phyloP scores from a whole-genome alignment of 1,140 invertebrate genomes.

The Brachionus rotundiformis region DNA sequence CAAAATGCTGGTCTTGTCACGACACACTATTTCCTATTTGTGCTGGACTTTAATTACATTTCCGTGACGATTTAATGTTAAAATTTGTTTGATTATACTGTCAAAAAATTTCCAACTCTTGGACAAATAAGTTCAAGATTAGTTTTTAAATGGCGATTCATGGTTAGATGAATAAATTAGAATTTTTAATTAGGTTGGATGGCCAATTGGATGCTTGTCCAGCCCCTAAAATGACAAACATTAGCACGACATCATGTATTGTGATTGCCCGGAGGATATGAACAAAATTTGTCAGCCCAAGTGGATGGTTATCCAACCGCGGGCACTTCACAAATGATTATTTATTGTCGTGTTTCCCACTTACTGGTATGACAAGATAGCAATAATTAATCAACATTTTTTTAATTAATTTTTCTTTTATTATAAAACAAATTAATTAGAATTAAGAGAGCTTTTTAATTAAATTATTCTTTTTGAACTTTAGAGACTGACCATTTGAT shows the following conservation, averaged over 20 bases:
- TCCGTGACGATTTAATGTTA: background rate
- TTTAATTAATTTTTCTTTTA: too few relatives aligned
- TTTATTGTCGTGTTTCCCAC: background rate
- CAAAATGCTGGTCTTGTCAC: background rate
- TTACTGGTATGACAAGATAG: too few relatives aligned
- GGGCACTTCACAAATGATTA: background rate
- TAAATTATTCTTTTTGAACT: too few relatives aligned
- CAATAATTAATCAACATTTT: too few relatives aligned
- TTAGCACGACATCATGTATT: background rate
- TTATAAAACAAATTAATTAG: too few relatives aligned
- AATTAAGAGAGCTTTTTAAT: too few relatives aligned
- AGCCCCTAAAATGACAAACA: background rate
- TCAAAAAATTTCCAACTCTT: background rate
- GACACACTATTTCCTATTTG: background rate
- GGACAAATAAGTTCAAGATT: background rate
- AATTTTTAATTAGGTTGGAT: background rate
- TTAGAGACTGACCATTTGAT: too few relatives aligned
- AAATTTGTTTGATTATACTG: background rate
- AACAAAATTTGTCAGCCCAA: background rate
- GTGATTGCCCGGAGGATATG: background rate
- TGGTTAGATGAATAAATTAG: background rate
- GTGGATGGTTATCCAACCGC: background rate
- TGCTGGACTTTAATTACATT: too few relatives aligned
- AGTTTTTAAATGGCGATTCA: background rate
- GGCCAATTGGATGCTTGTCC: too few relatives aligned